These are phyloP conservation scores for Antidorcas marsupialis DNA, from an alignment of 2,113 vertebrate genomes.

Conservation along the genomic window DNA sequence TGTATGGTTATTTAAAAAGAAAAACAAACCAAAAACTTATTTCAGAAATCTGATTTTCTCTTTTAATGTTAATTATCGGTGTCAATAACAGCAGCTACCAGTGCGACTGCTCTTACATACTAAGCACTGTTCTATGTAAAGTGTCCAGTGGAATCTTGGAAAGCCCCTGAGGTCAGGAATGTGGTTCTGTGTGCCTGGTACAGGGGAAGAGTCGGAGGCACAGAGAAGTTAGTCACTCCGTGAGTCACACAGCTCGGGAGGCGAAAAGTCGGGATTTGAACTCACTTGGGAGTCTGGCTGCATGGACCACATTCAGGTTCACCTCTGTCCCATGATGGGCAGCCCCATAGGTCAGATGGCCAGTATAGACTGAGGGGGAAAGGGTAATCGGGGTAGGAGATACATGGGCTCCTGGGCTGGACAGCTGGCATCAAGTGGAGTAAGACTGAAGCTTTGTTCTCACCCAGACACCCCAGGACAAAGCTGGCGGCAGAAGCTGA, in stretches of 20 bases:
- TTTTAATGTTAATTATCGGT: no score
- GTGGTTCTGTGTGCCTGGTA: accelerated
- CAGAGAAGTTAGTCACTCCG: accelerated
- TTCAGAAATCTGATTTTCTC: background rate
- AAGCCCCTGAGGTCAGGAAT: background rate
- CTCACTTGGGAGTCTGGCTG: accelerated
- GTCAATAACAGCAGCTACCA: accelerated
- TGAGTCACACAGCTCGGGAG: background rate
- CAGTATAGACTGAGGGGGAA: accelerated
- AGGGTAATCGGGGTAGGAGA: background rate
- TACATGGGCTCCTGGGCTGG: background rate
- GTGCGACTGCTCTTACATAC: accelerated
- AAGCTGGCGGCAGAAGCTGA: background rate
- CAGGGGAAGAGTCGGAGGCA: background rate
- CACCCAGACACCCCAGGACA: background rate
- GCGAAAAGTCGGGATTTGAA: accelerated
- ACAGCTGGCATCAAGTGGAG: background rate
- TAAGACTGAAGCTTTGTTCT: background rate
- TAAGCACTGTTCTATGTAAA: background rate
- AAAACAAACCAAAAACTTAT: background rate
- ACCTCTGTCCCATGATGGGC: accelerated
- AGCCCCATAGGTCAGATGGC: accelerated
- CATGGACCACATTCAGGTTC: background rate
- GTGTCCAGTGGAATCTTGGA: accelerated
- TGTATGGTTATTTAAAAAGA: accelerated